Percentiles rank a stretch among this genome's conserved stretches.
Evolutionary conservation across 2,113 vertebrate genomes (phyloP).

Genomic region (Chionomys nivalis): DNA sequence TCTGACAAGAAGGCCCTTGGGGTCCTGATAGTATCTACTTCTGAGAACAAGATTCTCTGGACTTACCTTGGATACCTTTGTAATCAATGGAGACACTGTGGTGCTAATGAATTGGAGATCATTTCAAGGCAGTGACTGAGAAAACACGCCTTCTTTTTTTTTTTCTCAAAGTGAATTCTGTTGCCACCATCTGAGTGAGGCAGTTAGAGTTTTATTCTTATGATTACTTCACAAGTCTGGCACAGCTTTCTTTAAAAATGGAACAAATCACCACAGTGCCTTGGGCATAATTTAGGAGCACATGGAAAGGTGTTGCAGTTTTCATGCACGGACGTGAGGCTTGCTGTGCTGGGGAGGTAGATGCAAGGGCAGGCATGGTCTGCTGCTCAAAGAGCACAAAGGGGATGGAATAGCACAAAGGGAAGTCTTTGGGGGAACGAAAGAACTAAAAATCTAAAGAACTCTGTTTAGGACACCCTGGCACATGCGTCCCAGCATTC

Average conservation of each 20-base stretch:
- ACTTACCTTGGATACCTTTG: not conserved
- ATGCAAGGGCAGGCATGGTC: fast-evolving
- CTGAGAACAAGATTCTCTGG: not conserved
- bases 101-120: too few relatives aligned
- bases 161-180: not conserved
- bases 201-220: not conserved
- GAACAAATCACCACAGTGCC: fast-evolving
- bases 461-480: not conserved
- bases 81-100: not conserved
- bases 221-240: fast-evolving
- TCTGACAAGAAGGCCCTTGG: fast-evolving
- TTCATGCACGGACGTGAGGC: fast-evolving
- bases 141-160: not conserved
- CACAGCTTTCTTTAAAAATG: fast-evolving
- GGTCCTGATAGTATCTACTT: not conserved
- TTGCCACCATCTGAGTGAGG: fast-evolving
- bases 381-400: not conserved
- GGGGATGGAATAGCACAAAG: too few relatives aligned
- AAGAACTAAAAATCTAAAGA: not conserved
- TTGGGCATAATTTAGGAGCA: fast-evolving
- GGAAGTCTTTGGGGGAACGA: not conserved
- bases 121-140: not conserved
- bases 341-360: fast-evolving
- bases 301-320: fast-evolving
- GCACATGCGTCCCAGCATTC: not conserved